These are phyloP conservation scores for Leucophenga montana DNA, from an alignment of 2,888 invertebrate species.

Conservation along the genomic window DNA sequence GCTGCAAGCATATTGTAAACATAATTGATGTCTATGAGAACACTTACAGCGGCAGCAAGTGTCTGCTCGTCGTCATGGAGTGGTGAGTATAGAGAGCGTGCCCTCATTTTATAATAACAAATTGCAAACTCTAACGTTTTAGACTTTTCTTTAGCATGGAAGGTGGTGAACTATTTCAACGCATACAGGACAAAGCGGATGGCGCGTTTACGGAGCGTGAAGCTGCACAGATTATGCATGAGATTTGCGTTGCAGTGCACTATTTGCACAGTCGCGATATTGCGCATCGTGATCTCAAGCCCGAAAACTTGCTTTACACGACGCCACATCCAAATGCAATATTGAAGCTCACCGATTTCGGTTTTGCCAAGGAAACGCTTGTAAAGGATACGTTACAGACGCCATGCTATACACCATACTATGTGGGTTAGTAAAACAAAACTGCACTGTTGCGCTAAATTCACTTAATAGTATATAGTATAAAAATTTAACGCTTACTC, in stretches of 20 bases:
- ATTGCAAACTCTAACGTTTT: slow-evolving; percentile 1
- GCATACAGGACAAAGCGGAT: slow-evolving; percentile 93
- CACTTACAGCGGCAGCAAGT: slow-evolving; percentile 91
- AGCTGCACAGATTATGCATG: slow-evolving; percentile 95
- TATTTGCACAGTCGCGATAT: slow-evolving; percentile 95
- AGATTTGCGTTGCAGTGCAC: slow-evolving; percentile 95
- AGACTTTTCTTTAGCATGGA: slow-evolving; percentile 82
- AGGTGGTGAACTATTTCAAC: slow-evolving; percentile 96
- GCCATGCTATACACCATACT: slow-evolving; percentile 99
- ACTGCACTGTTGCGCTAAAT: not conserved
- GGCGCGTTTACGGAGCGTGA: slow-evolving; percentile 98
- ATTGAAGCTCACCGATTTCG: slow-evolving; percentile 98
- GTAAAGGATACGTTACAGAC: slow-evolving; percentile 93
- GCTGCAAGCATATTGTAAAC: slow-evolving; percentile 93
- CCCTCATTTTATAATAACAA: slow-evolving; percentile 14
- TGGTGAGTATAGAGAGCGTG: slow-evolving; percentile 77
- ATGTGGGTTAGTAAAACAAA: slow-evolving; percentile 83
- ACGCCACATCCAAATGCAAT: slow-evolving; percentile 83
- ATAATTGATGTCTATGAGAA: slow-evolving; percentile 95
- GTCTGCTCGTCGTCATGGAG: slow-evolving; percentile 99
- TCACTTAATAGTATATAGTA: not conserved
- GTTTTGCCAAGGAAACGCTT: slow-evolving; percentile 96
- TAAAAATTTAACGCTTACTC: not conserved
- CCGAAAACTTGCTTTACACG: slow-evolving; percentile 95
- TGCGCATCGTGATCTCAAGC: slow-evolving; percentile 97